Conservation (phyloP, 1,140 invertebrate genomes). For the Choristoneura fumiferana region DNA sequence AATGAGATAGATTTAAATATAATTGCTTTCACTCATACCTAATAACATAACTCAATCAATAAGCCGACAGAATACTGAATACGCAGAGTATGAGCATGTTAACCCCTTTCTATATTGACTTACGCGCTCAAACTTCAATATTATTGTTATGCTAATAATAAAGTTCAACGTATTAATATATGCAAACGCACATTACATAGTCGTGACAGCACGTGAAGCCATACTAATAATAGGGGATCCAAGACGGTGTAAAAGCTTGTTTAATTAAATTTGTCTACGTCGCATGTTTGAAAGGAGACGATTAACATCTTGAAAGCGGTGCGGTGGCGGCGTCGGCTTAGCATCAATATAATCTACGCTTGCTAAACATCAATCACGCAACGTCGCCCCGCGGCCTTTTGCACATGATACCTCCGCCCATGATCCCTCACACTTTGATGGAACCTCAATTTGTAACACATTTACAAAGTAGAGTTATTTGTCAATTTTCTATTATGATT, state of each 20-base stretch:
- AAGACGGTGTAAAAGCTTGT: conserved; percentile 43
- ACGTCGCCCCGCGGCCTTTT: conserved; percentile 4
- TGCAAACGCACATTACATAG: not conserved
- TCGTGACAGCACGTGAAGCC: conserved; percentile 6
- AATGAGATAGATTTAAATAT: too few relatives aligned
- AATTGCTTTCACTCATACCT: too few relatives aligned
- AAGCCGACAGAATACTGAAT: too few relatives aligned
- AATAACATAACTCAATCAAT: too few relatives aligned
- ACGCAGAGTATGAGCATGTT: too few relatives aligned
- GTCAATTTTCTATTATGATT: too few relatives aligned
- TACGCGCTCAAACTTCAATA: too few relatives aligned
- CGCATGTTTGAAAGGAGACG: conserved; percentile 50
- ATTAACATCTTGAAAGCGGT: conserved; percentile 52
- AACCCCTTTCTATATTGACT: too few relatives aligned
- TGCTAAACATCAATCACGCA: conserved; percentile 29
- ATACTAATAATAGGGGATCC: conserved; percentile 44
- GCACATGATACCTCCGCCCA: conserved; percentile 11
- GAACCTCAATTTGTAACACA: conserved; percentile 3
- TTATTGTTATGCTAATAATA: too few relatives aligned
- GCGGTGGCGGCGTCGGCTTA: conserved; percentile 26
- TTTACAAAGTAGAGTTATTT: not conserved
- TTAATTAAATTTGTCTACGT: conserved; percentile 61
- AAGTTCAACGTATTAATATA: not conserved
- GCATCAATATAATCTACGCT: conserved; percentile 34
- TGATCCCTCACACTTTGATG: not conserved